Percentiles rank a stretch among this genome's conserved stretches.
phyloP scores from a whole-genome alignment of 2,113 vertebrate species.

The Cavia aperea region DNA sequence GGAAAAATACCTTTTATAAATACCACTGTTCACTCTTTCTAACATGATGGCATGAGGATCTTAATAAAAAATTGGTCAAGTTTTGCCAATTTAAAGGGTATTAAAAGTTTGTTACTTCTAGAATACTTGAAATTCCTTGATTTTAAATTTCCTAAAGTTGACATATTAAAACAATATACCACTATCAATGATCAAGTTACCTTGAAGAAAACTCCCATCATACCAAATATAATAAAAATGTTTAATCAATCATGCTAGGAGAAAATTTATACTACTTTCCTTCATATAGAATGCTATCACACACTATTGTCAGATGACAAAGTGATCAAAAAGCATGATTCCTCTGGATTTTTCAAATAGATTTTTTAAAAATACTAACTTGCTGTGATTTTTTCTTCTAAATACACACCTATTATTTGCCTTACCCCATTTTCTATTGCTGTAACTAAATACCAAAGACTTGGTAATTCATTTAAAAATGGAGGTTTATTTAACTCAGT shows the following conservation, averaged over 20 bases:
- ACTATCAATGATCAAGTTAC: neutral
- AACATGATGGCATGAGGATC: neutral
- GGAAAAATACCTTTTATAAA: neutral
- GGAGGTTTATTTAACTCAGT: neutral
- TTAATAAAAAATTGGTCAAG: neutral
- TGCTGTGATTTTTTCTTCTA: slow-evolving; percentile 9
- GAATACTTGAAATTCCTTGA: slow-evolving; percentile 9
- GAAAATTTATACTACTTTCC: slow-evolving; percentile 20
- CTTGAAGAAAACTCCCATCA: neutral
- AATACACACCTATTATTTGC: neutral
- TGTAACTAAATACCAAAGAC: neutral
- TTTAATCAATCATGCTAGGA: neutral
- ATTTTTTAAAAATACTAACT: neutral
- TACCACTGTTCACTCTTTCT: neutral
- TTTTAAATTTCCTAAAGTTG: neutral
- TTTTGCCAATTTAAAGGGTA: neutral
- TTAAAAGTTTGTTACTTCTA: neutral
- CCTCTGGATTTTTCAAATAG: neutral
- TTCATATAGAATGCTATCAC: neutral
- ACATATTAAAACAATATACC: neutral
- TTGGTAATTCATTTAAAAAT: neutral
- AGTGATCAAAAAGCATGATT: neutral
- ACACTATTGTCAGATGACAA: neutral
- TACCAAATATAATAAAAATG: slow-evolving; percentile 1
- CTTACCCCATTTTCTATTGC: neutral